Conservation (phyloP, 37 sponge, comb jelly and placozoan species). For the Hormiphora californensis region DNA sequence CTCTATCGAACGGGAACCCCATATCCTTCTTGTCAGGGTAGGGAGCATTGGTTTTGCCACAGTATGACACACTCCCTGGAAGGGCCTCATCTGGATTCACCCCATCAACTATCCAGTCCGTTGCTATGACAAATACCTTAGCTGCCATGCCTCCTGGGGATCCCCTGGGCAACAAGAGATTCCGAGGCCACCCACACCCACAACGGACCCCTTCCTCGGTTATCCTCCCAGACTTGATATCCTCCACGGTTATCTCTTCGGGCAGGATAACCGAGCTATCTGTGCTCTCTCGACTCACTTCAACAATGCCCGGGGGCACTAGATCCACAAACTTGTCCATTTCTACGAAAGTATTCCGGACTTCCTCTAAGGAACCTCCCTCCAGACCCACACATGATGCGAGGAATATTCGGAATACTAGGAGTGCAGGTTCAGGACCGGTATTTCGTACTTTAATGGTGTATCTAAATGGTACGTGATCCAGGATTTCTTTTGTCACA, state of each 20-base stretch:
- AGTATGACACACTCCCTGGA: conserved; percentile 41
- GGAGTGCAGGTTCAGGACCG: not conserved
- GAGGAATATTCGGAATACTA: conserved; percentile 34
- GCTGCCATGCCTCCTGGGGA: not conserved
- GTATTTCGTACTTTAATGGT: not conserved
- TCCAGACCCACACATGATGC: not conserved
- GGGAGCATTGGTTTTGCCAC: not conserved
- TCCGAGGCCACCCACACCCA: conserved; percentile 54
- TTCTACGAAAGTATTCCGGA: conserved; percentile 34
- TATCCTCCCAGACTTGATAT: not conserved
- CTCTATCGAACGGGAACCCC: conserved; percentile 50
- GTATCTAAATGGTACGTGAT: conserved; percentile 29
- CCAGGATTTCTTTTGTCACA: not conserved
- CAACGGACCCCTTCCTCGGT: not conserved
- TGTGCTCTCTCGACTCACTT: not conserved
- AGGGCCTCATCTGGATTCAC: not conserved
- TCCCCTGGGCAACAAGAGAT: conserved; percentile 15
- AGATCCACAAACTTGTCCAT: conserved; percentile 32
- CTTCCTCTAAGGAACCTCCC: not conserved
- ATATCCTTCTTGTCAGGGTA: conserved; percentile 31
- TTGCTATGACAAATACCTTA: not conserved
- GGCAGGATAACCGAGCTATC: conserved; percentile 44
- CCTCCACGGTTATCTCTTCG: conserved; percentile 7
- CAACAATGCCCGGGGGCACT: not conserved
- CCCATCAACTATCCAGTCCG: conserved; percentile 9